Percentiles rank a stretch among this genome's conserved stretches.
Evolutionary conservation across 2,888 invertebrate genomes (phyloP).

Genomic region (Metalampra italica): DNA sequence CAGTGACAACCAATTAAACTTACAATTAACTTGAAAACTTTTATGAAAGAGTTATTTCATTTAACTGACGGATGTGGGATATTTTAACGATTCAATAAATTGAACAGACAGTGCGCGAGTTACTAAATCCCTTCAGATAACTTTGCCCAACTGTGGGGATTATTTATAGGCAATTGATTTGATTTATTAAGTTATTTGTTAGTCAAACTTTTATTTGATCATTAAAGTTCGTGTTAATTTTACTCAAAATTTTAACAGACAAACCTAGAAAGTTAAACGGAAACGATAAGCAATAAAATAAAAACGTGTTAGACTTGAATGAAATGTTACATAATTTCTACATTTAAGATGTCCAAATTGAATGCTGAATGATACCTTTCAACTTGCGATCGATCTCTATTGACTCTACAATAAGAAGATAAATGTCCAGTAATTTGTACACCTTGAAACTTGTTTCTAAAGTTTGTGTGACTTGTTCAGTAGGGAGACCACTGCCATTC

Average conservation of each 20-base stretch:
- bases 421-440: not conserved
- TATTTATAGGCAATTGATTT: too few relatives aligned
- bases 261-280: too few relatives aligned
- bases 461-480: not conserved
- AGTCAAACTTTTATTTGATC: too few relatives aligned
- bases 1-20: slow-evolving; percentile 38
- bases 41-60: not conserved
- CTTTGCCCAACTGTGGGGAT: too few relatives aligned
- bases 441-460: not conserved
- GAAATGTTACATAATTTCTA: not conserved
- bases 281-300: too few relatives aligned
- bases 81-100: not conserved
- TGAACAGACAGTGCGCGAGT: not conserved
- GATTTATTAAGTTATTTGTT: too few relatives aligned
- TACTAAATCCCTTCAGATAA: too few relatives aligned
- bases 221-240: too few relatives aligned
- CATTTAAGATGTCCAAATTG: not conserved
- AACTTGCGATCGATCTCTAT: not conserved
- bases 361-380: not conserved
- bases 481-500: not conserved
- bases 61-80: not conserved
- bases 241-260: too few relatives aligned
- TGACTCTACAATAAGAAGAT: not conserved
- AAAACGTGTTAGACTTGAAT: not conserved
- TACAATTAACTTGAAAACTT: slow-evolving; percentile 8